Percentiles rank a stretch among this genome's conserved stretches.
Conservation (phyloP, 1,140 invertebrate genomes). For the Cotesia typhae region DNA sequence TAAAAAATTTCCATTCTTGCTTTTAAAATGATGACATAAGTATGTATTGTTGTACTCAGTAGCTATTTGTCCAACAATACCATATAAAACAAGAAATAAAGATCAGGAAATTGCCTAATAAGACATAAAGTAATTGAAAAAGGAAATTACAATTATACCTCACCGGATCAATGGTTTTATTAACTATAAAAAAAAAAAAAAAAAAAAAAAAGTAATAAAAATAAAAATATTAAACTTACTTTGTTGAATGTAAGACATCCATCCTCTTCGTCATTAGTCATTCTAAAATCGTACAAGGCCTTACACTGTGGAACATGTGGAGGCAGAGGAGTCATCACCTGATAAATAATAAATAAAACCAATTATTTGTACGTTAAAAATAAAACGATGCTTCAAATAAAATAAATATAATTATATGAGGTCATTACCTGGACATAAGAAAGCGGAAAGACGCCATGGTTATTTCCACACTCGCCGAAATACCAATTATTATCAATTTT, state of each 20-base stretch:
- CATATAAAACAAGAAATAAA: too few species aligned
- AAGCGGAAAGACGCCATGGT: slow-evolving; percentile 86
- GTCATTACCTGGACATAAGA: slow-evolving; percentile 82
- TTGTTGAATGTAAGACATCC: slow-evolving; percentile 92
- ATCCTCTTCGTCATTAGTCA: slow-evolving; percentile 90
- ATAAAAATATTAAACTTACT: slow-evolving; percentile 65
- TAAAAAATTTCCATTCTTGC: too few species aligned
- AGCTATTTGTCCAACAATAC: too few species aligned
- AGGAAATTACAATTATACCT: too few species aligned
- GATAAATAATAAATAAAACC: slow-evolving; percentile 41
- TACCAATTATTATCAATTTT: slow-evolving; percentile 93
- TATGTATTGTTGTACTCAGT: too few species aligned
- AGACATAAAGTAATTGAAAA: too few species aligned
- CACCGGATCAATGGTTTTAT: too few species aligned
- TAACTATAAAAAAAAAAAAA: background rate
- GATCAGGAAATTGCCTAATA: too few species aligned
- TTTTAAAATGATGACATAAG: too few species aligned
- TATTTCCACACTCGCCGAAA: slow-evolving; percentile 82
- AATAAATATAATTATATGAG: slow-evolving; percentile 14
- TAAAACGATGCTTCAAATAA: background rate
- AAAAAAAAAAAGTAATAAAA: background rate
- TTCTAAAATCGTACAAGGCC: slow-evolving; percentile 91
- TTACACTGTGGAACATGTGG: slow-evolving; percentile 85
- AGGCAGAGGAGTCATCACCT: slow-evolving; percentile 83
- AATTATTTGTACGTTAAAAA: background rate